Evolutionary conservation across 2,888 invertebrate species (phyloP), one percentile per base, ranked within the genome.

Genomic region (Eustalomyia histrio): DNA sequence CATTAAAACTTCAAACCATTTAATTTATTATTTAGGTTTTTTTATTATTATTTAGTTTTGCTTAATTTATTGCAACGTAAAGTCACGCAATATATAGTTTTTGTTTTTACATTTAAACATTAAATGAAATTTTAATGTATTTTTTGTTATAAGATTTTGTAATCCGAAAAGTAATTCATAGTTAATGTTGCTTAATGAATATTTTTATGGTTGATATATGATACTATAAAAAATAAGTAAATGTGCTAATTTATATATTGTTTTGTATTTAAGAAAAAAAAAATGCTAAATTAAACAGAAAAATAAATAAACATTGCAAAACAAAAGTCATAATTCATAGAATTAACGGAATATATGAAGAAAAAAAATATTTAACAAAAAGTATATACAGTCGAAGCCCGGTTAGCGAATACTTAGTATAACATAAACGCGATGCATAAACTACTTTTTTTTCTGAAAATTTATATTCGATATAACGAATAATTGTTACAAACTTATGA

Each of bases 71-170:
- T 24, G 29, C 16, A n/a, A 29, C 29, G 24, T 33, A 6, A 64
- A 76, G 71, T 71, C 76, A 76, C 76, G 76, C 71, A 58, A 76
- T 39, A 8, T 1, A 2, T 39, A 21, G 21, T 33, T 33, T 58
- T 58, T 21, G 2, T 29, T 6, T 29, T 29, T 29, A 6, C 29
- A 29, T 4, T 29, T 7, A 29, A 58, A 35, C 29, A 29, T 29
- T 29, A 29, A 29, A 58, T 33, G 35, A 17, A 58, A 35, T 33
- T 35, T 58, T 35, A 58, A 58, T 33, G 35, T 58, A n/a, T 33
- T 24, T 33, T 58, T 58, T 8, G 58, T 58, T 58, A 29, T 29
- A 58, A 14, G 58, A 58, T 58, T 58, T 58, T 58, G 58, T 58
- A 35, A 58, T 58, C 35, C 29, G 29, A 6, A 29, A 29, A 29